These are phyloP conservation scores for Periophthalmus modestus DNA, from an alignment of 2,113 vertebrate genomes.

Conservation along the genomic window DNA sequence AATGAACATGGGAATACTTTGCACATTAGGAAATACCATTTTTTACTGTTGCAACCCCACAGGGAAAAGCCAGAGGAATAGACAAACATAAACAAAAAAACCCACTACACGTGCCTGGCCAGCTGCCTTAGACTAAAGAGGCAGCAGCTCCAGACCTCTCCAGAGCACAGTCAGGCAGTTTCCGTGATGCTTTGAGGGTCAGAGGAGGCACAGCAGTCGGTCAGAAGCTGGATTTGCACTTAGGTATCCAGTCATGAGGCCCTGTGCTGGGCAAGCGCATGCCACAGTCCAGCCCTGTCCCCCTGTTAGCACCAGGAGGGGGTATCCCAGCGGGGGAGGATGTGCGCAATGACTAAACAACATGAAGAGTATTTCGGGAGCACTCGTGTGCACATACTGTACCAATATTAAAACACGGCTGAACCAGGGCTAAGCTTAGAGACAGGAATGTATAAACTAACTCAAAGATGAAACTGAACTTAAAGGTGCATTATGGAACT, in stretches of 20 bases:
- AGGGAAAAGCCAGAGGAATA: background rate
- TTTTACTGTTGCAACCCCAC: background rate
- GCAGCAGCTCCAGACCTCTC: background rate
- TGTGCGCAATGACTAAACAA: constrained; percentile 38
- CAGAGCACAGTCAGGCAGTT: constrained; percentile 19
- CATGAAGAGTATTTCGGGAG: constrained; percentile 27
- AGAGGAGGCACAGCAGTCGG: constrained; percentile 36
- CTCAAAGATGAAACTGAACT: too few species aligned
- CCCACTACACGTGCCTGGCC: background rate
- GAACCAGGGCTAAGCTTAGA: background rate
- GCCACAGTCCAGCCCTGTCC: constrained; percentile 47
- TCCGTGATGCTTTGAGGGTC: constrained; percentile 32
- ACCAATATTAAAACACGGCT: background rate
- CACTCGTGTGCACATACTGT: background rate
- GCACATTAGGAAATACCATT: background rate
- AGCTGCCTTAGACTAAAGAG: background rate
- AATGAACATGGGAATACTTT: background rate
- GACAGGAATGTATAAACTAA: background rate
- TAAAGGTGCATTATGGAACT: too few species aligned
- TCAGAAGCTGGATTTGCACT: constrained; percentile 62
- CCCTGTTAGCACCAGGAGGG: constrained; percentile 44
- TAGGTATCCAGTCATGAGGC: constrained; percentile 61
- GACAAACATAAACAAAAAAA: constrained; percentile 15
- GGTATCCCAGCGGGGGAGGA: constrained; percentile 52
- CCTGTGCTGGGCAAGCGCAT: constrained; percentile 50